Evolutionary conservation across 1,140 invertebrate species (phyloP).

Genomic region (Drosophila malerkotliana): DNA sequence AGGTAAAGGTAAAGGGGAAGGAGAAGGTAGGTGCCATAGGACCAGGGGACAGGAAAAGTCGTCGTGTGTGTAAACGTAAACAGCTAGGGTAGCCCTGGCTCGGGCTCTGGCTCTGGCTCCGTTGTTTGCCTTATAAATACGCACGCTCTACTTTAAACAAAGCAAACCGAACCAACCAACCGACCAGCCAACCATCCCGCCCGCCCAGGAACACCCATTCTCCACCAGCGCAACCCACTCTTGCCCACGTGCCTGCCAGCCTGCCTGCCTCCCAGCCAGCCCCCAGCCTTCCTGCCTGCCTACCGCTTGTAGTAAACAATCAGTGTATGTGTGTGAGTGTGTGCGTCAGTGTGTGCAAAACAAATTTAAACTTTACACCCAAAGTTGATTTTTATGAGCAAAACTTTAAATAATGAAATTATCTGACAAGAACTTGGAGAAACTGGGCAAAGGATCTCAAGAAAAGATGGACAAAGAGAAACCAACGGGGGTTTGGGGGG

Average conservation of each 20-base stretch:
- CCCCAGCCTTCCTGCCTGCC: conserved; percentile 14
- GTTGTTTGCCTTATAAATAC: conserved; percentile 81
- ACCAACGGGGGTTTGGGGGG: neutral
- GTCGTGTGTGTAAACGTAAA: conserved; percentile 70
- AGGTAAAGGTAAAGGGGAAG: conserved; percentile 6
- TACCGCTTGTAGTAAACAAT: conserved; percentile 57
- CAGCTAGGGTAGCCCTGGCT: conserved; percentile 34
- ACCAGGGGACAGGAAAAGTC: conserved; percentile 23
- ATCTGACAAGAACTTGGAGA: conserved; percentile 76
- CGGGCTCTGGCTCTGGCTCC: conserved; percentile 42
- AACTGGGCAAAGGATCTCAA: conserved; percentile 37
- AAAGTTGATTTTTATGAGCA: conserved; percentile 81
- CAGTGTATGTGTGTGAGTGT: conserved; percentile 8
- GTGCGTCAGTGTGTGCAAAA: conserved; percentile 69
- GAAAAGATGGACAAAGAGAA: conserved; percentile 3
- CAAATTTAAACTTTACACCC: conserved; percentile 81
- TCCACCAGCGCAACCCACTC: conserved; percentile 5
- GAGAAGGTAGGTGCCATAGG: conserved; percentile 1
- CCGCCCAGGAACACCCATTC: conserved; percentile 6
- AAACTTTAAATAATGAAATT: conserved; percentile 82
- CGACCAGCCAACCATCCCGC: conserved; percentile 10
- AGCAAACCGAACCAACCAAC: conserved; percentile 40
- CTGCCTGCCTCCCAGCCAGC: too few relatives aligned
- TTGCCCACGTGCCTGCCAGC: too few relatives aligned
- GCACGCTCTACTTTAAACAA: conserved; percentile 81